A percentile compares a stretch with the other conserved stretches of the same genome.
phyloP scores from a whole-genome alignment of 2,888 invertebrate species.

The Xestia rhomboidea region DNA sequence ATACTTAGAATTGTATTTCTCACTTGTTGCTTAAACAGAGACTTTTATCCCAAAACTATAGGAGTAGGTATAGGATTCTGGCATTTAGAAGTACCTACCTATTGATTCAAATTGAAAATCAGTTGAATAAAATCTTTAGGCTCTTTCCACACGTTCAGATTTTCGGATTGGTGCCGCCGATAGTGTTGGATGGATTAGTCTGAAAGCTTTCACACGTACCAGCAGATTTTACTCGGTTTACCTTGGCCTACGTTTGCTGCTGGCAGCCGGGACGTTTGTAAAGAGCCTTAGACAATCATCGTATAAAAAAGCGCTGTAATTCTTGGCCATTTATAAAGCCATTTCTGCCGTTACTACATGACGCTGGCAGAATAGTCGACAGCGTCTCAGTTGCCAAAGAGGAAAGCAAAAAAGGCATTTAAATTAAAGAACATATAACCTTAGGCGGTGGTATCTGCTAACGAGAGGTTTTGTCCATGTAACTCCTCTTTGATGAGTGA shows the following conservation, averaged over 20 bases:
- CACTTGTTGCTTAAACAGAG: too few species aligned
- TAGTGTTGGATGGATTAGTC: neutral
- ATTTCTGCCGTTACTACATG: too few species aligned
- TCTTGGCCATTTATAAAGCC: neutral
- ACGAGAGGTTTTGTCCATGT: too few species aligned
- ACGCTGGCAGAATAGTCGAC: too few species aligned
- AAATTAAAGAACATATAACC: neutral
- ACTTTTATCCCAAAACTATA: neutral
- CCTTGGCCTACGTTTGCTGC: neutral
- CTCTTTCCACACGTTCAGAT: neutral
- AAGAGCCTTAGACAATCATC: too few species aligned
- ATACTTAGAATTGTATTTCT: neutral
- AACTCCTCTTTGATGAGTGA: too few species aligned
- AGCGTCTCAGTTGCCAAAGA: too few species aligned
- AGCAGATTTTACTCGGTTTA: neutral
- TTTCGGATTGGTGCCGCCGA: neutral
- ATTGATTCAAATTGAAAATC: neutral
- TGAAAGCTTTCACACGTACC: constrained; percentile 29
- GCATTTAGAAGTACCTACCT: too few species aligned
- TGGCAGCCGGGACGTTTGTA: neutral
- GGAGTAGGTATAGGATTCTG: neutral
- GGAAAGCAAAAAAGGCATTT: neutral
- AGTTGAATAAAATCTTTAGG: neutral
- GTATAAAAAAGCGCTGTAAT: neutral
- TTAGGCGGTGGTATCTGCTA: too few species aligned